Evolutionary conservation across 2,888 invertebrate genomes (phyloP), one percentile per base, ranked within the genome.

Genomic region (Drosophila greeni): DNA sequence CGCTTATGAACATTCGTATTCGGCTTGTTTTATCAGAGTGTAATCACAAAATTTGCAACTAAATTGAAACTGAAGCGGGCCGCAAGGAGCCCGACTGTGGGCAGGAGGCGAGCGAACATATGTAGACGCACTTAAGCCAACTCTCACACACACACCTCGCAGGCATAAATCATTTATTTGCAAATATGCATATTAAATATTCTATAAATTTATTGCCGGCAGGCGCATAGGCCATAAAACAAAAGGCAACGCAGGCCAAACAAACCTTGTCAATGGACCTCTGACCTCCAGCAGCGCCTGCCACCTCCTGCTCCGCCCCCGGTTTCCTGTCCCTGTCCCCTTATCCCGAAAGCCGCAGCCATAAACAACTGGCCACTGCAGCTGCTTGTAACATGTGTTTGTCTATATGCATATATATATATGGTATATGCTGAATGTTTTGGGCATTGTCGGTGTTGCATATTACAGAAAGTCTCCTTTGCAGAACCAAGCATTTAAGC

Each of bases 181-280:
- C 74, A 77, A 76, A 77, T 74, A 66, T 77, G 76, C 74, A 73
- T 76, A 76, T 83, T 84, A 81, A 84, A 75, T 77, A 75, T 75
- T 76, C 73, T 75, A 78, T 74, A 75, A 84, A 80, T 83, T 75
- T 75, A 76, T 84, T 67, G 71, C 76, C 67, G 55, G 53, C 61
- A 61, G 68, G 64, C 71, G 48, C 54, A 58, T 58, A 53, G 53
- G 71, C 60, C 62, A 73, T 61, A 65, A 79, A 79, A 66, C 59
- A 64, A 68, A 60, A 66, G 70, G 70, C 56, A 66, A 65, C 61
- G 53, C 67, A 67, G 69, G 59, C 61, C 54, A 65, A 70, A 47
- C 73, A 66, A 65, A 71, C 49, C 60, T 42, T 61, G 45, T 43
- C 62, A 58, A 65, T 65, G 42, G 69, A 48, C 60, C 69, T 51